phyloP scores from a whole-genome alignment of 1,140 invertebrate genomes.

The Drosophila neocordata region DNA sequence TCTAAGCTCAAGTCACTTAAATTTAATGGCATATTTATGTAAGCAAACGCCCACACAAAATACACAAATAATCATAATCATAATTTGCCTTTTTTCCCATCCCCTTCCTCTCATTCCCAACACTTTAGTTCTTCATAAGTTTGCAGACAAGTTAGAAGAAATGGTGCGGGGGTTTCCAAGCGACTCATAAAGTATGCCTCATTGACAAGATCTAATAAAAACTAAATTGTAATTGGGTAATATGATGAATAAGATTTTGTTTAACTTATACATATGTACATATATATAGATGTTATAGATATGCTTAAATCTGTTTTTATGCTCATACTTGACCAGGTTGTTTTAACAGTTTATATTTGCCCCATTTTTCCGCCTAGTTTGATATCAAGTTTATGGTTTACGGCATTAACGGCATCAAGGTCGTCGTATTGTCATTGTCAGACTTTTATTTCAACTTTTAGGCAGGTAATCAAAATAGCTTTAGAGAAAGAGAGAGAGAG shows the following conservation, averaged over 20 bases:
- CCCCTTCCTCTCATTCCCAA: background rate
- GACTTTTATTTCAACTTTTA: conserved; percentile 42
- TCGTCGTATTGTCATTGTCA: conserved; percentile 30
- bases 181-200: background rate
- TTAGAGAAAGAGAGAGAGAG: no score
- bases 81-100: conserved; percentile 47
- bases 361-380: background rate
- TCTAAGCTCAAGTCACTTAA: conserved; percentile 61
- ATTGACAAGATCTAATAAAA: conserved; percentile 4
- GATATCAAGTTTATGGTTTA: conserved; percentile 45
- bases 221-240: background rate
- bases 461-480: conserved; percentile 37
- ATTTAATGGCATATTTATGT: conserved; percentile 77
- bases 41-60: conserved; percentile 43
- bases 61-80: conserved; percentile 53
- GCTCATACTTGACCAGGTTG: background rate
- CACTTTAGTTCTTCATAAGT: conserved; percentile 10
- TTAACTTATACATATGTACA: no score
- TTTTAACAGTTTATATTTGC: conserved; percentile 1
- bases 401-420: conserved; percentile 31
- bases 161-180: background rate
- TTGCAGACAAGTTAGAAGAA: no score
- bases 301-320: conserved; percentile 1
- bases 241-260: background rate
- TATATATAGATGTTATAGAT: background rate